These are phyloP conservation scores for Ciconia nigra DNA, from an alignment of 2,797 vertebrate genomes.

Conservation along the genomic window DNA sequence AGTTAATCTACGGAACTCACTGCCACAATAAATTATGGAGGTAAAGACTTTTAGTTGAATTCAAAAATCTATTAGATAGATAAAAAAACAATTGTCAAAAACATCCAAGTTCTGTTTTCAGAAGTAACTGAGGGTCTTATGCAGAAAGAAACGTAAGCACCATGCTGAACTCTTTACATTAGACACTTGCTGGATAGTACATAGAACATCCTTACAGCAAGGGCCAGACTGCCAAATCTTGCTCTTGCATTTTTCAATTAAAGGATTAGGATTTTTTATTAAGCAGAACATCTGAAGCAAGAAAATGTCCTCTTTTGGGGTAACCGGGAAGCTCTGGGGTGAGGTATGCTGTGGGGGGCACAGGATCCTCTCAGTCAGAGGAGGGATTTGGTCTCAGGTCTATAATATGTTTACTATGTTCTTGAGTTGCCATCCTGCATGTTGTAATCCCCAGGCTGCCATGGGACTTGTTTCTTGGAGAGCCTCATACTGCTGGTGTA, in stretches of 20 bases:
- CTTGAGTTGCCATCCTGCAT: neutral
- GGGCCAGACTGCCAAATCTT: neutral
- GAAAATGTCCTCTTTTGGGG: neutral
- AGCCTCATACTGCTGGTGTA: neutral
- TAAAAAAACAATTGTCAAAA: slow-evolving; percentile 35
- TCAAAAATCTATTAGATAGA: slow-evolving; percentile 9
- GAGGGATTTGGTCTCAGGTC: neutral
- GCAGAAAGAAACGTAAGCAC: neutral
- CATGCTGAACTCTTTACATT: fast-evolving
- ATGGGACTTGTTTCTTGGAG: neutral
- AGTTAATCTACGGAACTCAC: slow-evolving; percentile 26
- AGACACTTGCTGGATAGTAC: neutral
- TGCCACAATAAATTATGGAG: slow-evolving; percentile 1
- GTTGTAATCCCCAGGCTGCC: neutral
- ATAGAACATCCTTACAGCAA: neutral
- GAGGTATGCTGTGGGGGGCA: neutral
- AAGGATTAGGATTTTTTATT: neutral
- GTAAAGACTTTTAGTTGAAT: slow-evolving; percentile 23
- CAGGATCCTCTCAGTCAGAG: neutral
- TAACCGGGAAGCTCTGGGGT: neutral
- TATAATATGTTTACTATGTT: neutral
- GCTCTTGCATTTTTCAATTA: neutral
- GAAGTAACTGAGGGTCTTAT: neutral
- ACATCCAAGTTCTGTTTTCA: neutral
- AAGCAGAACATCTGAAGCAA: neutral